Percentiles rank a stretch among this genome's conserved stretches.
These are phyloP conservation scores for Pelochelys cantorii DNA, from an alignment of 2,797 vertebrate genomes.

Conservation along the genomic window DNA sequence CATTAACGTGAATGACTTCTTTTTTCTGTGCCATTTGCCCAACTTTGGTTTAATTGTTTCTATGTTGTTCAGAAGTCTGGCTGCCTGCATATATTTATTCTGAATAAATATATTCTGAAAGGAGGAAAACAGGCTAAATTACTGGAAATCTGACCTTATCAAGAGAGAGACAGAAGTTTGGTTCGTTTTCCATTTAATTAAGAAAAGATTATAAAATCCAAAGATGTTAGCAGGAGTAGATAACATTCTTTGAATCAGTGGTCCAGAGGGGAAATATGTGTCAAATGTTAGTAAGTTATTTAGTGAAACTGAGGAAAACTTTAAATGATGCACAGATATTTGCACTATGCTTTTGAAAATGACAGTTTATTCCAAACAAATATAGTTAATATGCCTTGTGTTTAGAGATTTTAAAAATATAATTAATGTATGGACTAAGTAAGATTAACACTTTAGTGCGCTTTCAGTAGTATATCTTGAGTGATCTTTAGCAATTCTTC, in stretches of 20 bases:
- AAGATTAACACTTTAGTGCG: neutral
- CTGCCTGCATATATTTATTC: conserved; percentile 72
- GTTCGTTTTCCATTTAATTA: conserved; percentile 70
- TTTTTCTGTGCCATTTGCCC: conserved; percentile 54
- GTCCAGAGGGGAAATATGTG: rapidly evolving
- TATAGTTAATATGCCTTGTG: neutral
- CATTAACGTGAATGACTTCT: conserved; percentile 41
- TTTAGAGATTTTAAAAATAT: conserved; percentile 66
- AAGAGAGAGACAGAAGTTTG: conserved; percentile 62
- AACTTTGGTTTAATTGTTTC: conserved; percentile 71
- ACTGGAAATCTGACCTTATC: conserved; percentile 68
- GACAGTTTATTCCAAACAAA: conserved; percentile 23
- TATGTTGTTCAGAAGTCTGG: conserved; percentile 43
- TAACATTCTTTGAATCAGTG: neutral
- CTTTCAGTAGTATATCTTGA: conserved; percentile 61
- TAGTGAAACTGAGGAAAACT: neutral
- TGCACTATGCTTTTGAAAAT: conserved; percentile 43
- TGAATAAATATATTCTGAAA: conserved; percentile 70
- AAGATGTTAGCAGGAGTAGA: conserved; percentile 44
- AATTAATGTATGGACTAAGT: conserved; percentile 29
- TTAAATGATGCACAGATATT: conserved; percentile 12
- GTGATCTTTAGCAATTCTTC: conserved; percentile 67
- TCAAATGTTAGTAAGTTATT: neutral
- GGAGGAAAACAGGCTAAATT: conserved; percentile 58
- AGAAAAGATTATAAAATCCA: neutral